phyloP scores from a whole-genome alignment of 2,797 vertebrate species.

The Microctenopoma steveboyesi region DNA sequence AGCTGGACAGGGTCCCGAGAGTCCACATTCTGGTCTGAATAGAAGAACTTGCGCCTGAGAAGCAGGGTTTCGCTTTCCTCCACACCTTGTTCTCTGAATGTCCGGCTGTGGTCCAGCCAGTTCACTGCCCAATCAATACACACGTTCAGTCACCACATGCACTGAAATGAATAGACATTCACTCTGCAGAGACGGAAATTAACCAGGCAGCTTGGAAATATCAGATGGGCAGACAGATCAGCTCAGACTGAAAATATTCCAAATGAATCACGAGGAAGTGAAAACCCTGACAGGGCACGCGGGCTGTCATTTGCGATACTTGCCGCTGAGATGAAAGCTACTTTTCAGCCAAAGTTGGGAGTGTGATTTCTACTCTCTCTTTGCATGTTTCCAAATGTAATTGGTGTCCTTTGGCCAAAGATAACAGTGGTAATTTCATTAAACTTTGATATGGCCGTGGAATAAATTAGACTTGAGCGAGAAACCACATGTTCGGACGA shows the following conservation, averaged over 20 bases:
- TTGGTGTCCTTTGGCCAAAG: slow-evolving; percentile 33
- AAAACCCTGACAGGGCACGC: slow-evolving; percentile 13
- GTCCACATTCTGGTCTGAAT: slow-evolving; percentile 98
- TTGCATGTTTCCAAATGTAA: slow-evolving; percentile 43
- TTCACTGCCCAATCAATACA: slow-evolving; percentile 86
- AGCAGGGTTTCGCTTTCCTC: slow-evolving; percentile 95
- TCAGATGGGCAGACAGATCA: neutral
- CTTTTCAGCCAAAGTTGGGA: slow-evolving; percentile 18
- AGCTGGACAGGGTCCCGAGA: slow-evolving; percentile 97
- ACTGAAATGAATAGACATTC: slow-evolving; percentile 25
- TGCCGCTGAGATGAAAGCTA: slow-evolving; percentile 14
- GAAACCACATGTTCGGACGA: slow-evolving; percentile 36
- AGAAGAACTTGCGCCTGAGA: slow-evolving; percentile 96
- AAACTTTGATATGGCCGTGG: slow-evolving; percentile 43
- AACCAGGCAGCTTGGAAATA: neutral
- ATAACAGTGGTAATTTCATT: slow-evolving; percentile 50
- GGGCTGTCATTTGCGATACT: slow-evolving; percentile 24
- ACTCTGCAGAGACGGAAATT: slow-evolving; percentile 31
- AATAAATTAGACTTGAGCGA: slow-evolving; percentile 44
- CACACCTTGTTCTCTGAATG: slow-evolving; percentile 96
- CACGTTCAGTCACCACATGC: slow-evolving; percentile 42
- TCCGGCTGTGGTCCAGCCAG: slow-evolving; percentile 98
- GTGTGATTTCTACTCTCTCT: slow-evolving; percentile 29
- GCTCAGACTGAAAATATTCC: slow-evolving; percentile 21
- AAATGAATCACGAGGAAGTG: slow-evolving; percentile 13